Conservation (phyloP, 1,140 invertebrate species). For the Halesus radiatus region DNA sequence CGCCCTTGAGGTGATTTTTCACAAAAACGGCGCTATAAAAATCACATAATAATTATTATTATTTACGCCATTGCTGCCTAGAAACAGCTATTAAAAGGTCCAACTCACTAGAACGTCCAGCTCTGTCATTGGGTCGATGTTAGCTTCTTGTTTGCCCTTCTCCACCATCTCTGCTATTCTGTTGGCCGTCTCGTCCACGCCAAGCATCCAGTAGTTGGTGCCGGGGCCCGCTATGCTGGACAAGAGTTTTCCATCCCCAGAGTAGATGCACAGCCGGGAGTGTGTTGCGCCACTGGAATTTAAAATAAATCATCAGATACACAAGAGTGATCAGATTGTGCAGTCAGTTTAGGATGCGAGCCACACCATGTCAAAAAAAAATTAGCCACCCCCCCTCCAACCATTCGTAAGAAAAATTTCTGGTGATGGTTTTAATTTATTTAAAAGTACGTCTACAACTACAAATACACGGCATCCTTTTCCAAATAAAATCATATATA, state of each 20-base stretch:
- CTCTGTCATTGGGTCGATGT: conserved; percentile 72
- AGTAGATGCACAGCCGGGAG: conserved; percentile 82
- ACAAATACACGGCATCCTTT: too few species aligned
- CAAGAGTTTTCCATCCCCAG: conserved; percentile 78
- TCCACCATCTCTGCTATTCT: conserved; percentile 83
- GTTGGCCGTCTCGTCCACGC: conserved; percentile 81
- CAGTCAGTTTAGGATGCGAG: too few species aligned
- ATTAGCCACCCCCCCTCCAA: too few species aligned
- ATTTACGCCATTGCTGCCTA: too few species aligned
- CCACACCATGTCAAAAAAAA: too few species aligned
- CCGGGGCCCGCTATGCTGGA: conserved; percentile 77
- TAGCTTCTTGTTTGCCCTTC: conserved; percentile 77
- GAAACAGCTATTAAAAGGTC: not conserved
- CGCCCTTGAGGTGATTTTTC: too few species aligned
- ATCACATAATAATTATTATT: too few species aligned
- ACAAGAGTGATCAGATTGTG: too few species aligned
- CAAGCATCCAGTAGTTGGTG: conserved; percentile 90
- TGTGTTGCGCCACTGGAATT: conserved; percentile 84
- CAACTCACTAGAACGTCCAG: conserved; percentile 79
- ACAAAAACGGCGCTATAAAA: too few species aligned
- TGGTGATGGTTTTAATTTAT: not conserved
- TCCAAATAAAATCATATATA: too few species aligned
- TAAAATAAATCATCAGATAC: conserved; percentile 5
- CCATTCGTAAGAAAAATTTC: not conserved
- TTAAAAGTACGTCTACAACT: too few species aligned